These are phyloP conservation scores for Xestia xanthographa DNA, from an alignment of 2,888 invertebrate genomes.

Conservation along the genomic window DNA sequence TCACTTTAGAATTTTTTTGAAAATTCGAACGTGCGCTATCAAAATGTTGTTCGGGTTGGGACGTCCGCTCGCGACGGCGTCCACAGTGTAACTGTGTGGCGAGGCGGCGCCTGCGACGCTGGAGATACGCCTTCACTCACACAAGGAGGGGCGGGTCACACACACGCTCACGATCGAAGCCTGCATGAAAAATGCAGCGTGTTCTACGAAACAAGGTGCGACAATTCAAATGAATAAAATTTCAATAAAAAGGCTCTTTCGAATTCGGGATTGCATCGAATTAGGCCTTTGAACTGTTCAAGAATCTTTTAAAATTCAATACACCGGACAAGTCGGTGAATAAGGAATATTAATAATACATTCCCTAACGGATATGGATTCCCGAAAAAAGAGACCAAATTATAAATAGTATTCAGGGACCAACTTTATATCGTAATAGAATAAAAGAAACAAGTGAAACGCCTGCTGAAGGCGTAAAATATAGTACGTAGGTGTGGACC, in stretches of 20 bases:
- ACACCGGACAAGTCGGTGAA: conserved; percentile 45
- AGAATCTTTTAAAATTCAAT: conserved; percentile 39
- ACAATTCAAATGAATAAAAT: conserved; percentile 57
- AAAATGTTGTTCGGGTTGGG: conserved; percentile 51
- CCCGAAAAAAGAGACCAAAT: conserved; percentile 37
- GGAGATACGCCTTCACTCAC: conserved; percentile 82
- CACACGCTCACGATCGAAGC: conserved; percentile 73
- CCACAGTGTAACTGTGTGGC: conserved; percentile 78
- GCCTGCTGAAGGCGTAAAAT: not conserved
- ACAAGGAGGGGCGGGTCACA: conserved; percentile 64
- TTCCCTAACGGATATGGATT: conserved; percentile 41
- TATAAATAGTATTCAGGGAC: not conserved
- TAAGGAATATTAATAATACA: conserved; percentile 43
- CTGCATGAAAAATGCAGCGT: conserved; percentile 86
- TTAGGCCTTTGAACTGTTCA: conserved; percentile 59
- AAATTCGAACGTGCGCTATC: conserved; percentile 67
- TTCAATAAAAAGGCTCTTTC: conserved; percentile 40
- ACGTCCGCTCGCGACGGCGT: conserved; percentile 77
- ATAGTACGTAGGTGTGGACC: not conserved
- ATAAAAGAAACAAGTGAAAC: not conserved
- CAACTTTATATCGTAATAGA: not conserved
- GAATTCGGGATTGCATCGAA: conserved; percentile 37
- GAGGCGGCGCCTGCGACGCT: conserved; percentile 84
- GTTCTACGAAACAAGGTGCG: conserved; percentile 76
- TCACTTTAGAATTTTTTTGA: conserved; percentile 72